phyloP scores from a whole-genome alignment of 1,140 invertebrate species.

The Trachymyrmex septentrionalis region DNA sequence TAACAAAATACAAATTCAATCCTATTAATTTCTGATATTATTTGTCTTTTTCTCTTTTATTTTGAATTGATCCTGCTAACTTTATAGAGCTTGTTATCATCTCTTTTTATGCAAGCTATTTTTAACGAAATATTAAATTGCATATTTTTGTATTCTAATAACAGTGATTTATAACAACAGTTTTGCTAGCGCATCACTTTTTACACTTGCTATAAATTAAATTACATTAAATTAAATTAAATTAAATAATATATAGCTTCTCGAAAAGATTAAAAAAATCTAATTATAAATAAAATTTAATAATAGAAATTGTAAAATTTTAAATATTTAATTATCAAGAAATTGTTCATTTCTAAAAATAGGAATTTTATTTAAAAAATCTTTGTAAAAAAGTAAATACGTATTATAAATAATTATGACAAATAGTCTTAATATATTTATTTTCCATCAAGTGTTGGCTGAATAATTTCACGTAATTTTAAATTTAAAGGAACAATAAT shows the following conservation, averaged over 20 bases:
- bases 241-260: no score
- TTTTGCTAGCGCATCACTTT: no score
- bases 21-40: no score
- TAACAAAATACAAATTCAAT: no score
- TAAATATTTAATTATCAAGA: no score
- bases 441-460: not conserved
- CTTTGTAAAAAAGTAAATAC: not conserved
- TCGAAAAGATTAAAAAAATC: not conserved
- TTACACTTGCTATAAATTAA: no score
- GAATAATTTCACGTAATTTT: not conserved
- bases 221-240: no score
- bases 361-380: no score
- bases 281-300: not conserved
- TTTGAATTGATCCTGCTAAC: no score
- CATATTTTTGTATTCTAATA: not conserved
- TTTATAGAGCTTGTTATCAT: not conserved
- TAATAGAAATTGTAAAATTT: not conserved
- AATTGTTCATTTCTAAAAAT: no score
- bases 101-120: not conserved
- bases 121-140: conserved; percentile 13
- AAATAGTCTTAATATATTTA: not conserved
- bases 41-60: no score
- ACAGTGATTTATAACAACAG: not conserved
- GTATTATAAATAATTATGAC: not conserved
- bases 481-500: not conserved